These are phyloP conservation scores for Drosophila lacicola DNA, from an alignment of 2,888 invertebrate genomes.

Conservation along the genomic window DNA sequence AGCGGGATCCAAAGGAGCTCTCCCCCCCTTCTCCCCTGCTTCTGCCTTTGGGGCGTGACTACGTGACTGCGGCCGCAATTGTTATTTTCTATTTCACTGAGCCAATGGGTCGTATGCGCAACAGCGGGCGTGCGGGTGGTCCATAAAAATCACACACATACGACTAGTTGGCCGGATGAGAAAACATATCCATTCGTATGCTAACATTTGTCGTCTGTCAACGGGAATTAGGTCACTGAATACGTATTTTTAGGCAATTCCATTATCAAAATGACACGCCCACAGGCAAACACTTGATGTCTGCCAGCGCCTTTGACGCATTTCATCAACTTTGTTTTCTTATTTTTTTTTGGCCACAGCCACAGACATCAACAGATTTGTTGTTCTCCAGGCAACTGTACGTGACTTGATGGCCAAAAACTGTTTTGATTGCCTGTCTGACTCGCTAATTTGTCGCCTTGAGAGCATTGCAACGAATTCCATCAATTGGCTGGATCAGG, in stretches of 20 bases:
- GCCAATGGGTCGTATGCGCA: conserved; percentile 46
- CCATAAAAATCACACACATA: conserved; percentile 66
- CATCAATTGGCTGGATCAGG: not conserved
- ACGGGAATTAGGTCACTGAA: conserved; percentile 72
- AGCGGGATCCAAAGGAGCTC: not conserved
- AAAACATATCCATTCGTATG: conserved; percentile 25
- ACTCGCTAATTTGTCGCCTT: conserved; percentile 55
- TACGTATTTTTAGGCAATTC: conserved; percentile 62
- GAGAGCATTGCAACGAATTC: conserved; percentile 26
- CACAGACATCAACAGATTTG: too few species aligned
- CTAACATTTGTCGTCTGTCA: conserved; percentile 57
- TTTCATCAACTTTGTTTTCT: conserved; percentile 49
- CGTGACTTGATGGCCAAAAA: conserved; percentile 29
- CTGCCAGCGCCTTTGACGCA: conserved; percentile 21
- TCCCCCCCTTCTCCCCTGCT: not conserved
- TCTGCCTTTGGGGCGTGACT: conserved; percentile 17
- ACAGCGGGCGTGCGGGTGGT: conserved; percentile 41
- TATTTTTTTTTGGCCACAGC: conserved; percentile 10
- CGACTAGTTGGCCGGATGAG: conserved; percentile 39
- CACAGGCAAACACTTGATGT: conserved; percentile 20
- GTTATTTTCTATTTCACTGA: conserved; percentile 54
- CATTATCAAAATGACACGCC: conserved; percentile 20
- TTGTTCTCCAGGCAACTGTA: not conserved
- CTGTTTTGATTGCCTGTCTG: conserved; percentile 55
- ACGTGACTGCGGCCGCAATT: conserved; percentile 50